Evolutionary conservation across 2,888 invertebrate species (phyloP).

Genomic region (Zaprionus obscuricornis): DNA sequence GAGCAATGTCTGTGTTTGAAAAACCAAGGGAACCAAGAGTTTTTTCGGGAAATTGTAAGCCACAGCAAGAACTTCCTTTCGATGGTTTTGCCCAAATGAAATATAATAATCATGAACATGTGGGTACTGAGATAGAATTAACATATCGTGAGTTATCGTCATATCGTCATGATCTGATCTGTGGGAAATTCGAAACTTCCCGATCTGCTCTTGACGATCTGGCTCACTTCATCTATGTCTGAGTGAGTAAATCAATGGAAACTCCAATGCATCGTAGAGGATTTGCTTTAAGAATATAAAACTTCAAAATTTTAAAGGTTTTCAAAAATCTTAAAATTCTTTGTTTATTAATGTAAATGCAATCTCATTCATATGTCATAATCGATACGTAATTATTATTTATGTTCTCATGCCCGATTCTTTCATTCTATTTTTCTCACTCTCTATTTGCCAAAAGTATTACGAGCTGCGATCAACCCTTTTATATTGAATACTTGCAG

Average conservation of each 20-base stretch:
- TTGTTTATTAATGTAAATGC: slow-evolving; percentile 3
- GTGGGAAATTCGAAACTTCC: slow-evolving; percentile 49
- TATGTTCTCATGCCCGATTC: slow-evolving; percentile 73
- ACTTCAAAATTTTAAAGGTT: slow-evolving; percentile 33
- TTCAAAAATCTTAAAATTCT: no score
- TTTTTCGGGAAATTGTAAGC: slow-evolving; percentile 58
- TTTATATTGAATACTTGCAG: slow-evolving; percentile 24
- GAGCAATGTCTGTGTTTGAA: slow-evolving; percentile 57
- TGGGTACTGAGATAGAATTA: slow-evolving; percentile 58
- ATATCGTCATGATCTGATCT: slow-evolving; percentile 51
- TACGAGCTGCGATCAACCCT: slow-evolving; percentile 44
- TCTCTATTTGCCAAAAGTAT: slow-evolving; percentile 60
- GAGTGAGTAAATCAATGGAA: slow-evolving; percentile 51
- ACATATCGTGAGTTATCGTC: slow-evolving; percentile 72
- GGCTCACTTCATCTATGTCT: background rate
- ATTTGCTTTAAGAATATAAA: slow-evolving; percentile 40
- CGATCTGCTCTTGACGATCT: no score
- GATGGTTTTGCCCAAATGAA: slow-evolving; percentile 62
- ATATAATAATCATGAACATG: slow-evolving; percentile 70
- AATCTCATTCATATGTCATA: slow-evolving; percentile 56
- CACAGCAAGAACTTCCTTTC: slow-evolving; percentile 62
- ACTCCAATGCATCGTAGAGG: slow-evolving; percentile 53
- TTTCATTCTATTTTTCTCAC: slow-evolving; percentile 24
- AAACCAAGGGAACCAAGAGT: slow-evolving; percentile 54
- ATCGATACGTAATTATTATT: slow-evolving; percentile 79